Percentiles rank a stretch among this genome's conserved stretches.
These are phyloP conservation scores for Ethmia dodecea DNA, from an alignment of 2,888 invertebrate genomes.

Conservation along the genomic window DNA sequence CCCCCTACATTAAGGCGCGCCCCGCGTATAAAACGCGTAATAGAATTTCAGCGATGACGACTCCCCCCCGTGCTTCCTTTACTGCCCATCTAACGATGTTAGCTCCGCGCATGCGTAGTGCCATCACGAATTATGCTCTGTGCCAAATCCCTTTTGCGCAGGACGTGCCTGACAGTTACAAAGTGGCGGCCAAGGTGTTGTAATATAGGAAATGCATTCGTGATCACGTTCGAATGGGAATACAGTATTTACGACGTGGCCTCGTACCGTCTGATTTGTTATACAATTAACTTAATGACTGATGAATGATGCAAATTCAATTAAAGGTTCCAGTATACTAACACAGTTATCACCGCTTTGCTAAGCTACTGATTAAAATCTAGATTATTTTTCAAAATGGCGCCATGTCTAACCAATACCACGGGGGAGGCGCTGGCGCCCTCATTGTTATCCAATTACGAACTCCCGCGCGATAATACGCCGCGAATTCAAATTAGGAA, in stretches of 20 bases:
- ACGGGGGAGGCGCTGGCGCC: conserved; percentile 60
- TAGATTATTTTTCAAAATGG: not conserved
- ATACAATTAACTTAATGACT: no score
- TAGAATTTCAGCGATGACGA: conserved; percentile 69
- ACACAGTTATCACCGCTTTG: not conserved
- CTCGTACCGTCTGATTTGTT: no score
- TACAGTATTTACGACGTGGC: no score
- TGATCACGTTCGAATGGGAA: no score
- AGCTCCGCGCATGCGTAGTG: conserved; percentile 58
- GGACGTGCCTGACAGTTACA: conserved; percentile 40
- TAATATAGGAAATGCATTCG: no score
- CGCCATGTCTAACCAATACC: not conserved
- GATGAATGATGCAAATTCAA: no score
- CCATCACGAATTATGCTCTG: conserved; percentile 34
- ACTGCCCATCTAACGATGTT: conserved; percentile 67
- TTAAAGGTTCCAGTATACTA: no score
- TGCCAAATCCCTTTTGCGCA: conserved; percentile 28
- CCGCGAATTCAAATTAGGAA: conserved; percentile 75
- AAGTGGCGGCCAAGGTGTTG: no score
- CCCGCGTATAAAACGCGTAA: conserved; percentile 71
- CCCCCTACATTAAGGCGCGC: conserved; percentile 59
- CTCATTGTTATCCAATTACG: conserved; percentile 76
- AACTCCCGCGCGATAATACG: conserved; percentile 71
- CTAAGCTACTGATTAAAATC: not conserved
- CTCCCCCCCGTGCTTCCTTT: conserved; percentile 29